Evolutionary conservation across 1,140 invertebrate species (phyloP).

Genomic region (Caenorhabditis inopinata): DNA sequence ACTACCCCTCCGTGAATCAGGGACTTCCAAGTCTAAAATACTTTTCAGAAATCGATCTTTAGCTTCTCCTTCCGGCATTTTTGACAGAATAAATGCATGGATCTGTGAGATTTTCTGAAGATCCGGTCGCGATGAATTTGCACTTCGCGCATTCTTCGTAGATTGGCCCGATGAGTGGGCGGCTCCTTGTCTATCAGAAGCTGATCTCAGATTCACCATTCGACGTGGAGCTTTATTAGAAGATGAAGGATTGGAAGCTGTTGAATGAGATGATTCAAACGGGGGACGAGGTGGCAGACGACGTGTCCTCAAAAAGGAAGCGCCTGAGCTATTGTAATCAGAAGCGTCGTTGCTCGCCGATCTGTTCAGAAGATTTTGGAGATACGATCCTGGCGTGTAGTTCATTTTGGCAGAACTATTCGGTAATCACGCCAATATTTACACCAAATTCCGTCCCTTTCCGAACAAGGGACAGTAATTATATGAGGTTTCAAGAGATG

Average conservation of each 20-base stretch:
- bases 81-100: slow-evolving; percentile 54
- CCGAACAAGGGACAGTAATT: neutral
- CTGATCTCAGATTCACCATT: slow-evolving; percentile 1
- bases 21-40: slow-evolving; percentile 56
- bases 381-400: slow-evolving; percentile 29
- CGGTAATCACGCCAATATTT: neutral
- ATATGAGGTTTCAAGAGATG: neutral
- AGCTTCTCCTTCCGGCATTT: slow-evolving; percentile 53
- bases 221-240: neutral
- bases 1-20: slow-evolving; percentile 21
- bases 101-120: slow-evolving; percentile 48
- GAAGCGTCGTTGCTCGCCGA: slow-evolving; percentile 22
- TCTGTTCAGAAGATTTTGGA: slow-evolving; percentile 29
- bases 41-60: slow-evolving; percentile 56
- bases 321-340: slow-evolving; percentile 1
- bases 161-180: neutral
- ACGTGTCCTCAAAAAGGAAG: slow-evolving; percentile 17
- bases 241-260: slow-evolving; percentile 1
- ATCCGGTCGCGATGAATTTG: neutral
- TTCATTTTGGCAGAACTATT: slow-evolving; percentile 31
- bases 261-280: slow-evolving; percentile 33
- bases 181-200: slow-evolving; percentile 12
- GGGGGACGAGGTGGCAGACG: slow-evolving; percentile 24
- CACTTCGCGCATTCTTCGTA: slow-evolving; percentile 16
- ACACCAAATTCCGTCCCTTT: slow-evolving; percentile 21